Evolutionary conservation across 2,113 vertebrate species (phyloP).

Genomic region (Pyrgilauda ruficollis): DNA sequence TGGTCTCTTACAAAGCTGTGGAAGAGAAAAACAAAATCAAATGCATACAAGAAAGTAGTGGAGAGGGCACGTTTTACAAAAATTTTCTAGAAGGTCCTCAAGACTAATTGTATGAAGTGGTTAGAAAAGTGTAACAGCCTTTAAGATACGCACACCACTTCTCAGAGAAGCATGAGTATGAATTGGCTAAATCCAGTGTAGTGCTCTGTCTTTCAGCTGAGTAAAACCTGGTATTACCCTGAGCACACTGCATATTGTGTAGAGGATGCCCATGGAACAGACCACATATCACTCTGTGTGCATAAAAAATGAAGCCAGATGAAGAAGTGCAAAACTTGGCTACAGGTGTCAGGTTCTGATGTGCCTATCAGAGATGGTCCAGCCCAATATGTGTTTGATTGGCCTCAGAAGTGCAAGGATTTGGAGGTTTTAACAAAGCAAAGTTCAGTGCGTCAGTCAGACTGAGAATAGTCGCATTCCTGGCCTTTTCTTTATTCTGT

Average conservation of each 20-base stretch:
- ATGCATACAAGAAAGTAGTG: neutral
- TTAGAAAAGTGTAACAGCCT: neutral
- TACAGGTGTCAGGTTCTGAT: neutral
- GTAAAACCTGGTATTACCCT: neutral
- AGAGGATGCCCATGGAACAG: neutral
- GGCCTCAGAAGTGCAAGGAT: neutral
- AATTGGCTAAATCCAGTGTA: neutral
- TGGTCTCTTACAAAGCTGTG: neutral
- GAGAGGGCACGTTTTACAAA: neutral
- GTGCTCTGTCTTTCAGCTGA: neutral
- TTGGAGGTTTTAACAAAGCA: neutral
- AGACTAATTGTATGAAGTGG: neutral
- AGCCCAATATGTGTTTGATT: neutral
- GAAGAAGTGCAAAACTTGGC: neutral
- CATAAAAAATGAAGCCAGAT: neutral
- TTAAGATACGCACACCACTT: rapidly evolving
- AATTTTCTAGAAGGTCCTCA: neutral
- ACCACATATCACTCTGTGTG: neutral
- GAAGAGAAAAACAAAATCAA: neutral
- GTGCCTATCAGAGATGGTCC: neutral
- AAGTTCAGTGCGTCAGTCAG: neutral
- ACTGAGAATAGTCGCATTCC: neutral
- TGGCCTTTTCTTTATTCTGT: neutral
- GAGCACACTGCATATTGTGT: neutral
- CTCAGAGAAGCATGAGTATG: neutral